These are phyloP conservation scores for Palythoa grandis DNA, from an alignment of 92 coral and sea anemone genomes.

Conservation along the genomic window DNA sequence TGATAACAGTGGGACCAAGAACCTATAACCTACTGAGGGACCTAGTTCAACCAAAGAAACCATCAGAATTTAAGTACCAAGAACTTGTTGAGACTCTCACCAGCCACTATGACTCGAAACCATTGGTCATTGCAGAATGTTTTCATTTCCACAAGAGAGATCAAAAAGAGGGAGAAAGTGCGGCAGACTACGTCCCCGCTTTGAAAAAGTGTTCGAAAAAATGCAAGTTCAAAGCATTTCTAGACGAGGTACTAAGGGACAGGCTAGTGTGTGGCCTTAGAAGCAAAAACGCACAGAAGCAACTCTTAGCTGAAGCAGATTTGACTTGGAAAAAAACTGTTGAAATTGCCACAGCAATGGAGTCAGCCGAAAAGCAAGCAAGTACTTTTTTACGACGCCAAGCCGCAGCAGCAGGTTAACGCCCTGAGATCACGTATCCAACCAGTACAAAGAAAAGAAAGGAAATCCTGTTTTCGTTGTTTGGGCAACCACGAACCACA, in stretches of 20 bases:
- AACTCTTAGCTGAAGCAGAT: too few species aligned
- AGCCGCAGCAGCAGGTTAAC: neutral
- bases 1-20: slow-evolving; percentile 33
- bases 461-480: neutral
- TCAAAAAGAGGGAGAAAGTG: neutral
- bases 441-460: neutral
- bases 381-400: too few species aligned
- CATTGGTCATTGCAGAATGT: neutral
- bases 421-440: neutral
- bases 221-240: too few species aligned
- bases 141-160: neutral
- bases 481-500: too few species aligned
- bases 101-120: neutral
- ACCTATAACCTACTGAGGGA: slow-evolving; percentile 32
- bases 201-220: neutral
- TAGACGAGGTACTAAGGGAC: neutral
- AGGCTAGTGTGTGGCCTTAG: neutral
- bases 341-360: neutral
- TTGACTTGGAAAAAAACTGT: neutral
- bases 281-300: neutral
- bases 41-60: neutral
- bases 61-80: neutral
- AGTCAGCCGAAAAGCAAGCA: too few species aligned
- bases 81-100: neutral
- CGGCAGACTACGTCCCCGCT: neutral